Evolutionary conservation across 2,888 invertebrate species (phyloP), one percentile per base, ranked within the genome.

Genomic region (Trimorus sp.): DNA sequence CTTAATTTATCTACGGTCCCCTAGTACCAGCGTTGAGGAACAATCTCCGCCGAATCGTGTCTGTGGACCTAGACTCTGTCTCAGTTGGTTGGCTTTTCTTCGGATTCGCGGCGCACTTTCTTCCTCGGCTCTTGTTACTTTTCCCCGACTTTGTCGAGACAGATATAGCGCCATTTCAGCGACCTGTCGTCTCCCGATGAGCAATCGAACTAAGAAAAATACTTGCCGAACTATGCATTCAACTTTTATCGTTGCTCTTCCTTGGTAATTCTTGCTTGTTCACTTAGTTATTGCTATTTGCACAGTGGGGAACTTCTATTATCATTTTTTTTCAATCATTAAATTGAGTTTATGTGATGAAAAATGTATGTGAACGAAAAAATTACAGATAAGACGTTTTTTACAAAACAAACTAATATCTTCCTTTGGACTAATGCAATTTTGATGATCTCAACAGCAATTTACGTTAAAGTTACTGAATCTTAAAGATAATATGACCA

Each of bases 1-100:
- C 87, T 87, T 87, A 87, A 87, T 88, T 87, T 85, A 84, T 83
- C 83, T 66, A 59, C 62, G 53, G 63, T 81, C 81, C 83, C 76
- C 60, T 59, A 76, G 73, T 74, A 65, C 79, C 70, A 79, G 84
- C 85, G 86, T 89, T 86, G 86, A 82, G 83, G 76, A 78, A 86
- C 84, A 81, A 80, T 82, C 83, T 82, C 82, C 65, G 48, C 53
- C 77, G 58, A 63, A 69, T 56, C 54, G 74, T 65, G 42, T 59
- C 42, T 48, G 26, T 84, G 79, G 49, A 11, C 14, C 48, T 53
- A 49, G 79, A 85, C 81, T 80, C 68, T 40, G 51, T 69, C 68
- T 74, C 40, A 53, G 65, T 37, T 45, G 26, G 26, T 36, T 49
- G 16, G 8, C 51, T 63, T 45, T 38, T 69, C 65, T 76, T 51